Evolutionary conservation across 2,888 invertebrate species (phyloP), one percentile per base, ranked within the genome.

Genomic region (Pseudococcus viburni): DNA sequence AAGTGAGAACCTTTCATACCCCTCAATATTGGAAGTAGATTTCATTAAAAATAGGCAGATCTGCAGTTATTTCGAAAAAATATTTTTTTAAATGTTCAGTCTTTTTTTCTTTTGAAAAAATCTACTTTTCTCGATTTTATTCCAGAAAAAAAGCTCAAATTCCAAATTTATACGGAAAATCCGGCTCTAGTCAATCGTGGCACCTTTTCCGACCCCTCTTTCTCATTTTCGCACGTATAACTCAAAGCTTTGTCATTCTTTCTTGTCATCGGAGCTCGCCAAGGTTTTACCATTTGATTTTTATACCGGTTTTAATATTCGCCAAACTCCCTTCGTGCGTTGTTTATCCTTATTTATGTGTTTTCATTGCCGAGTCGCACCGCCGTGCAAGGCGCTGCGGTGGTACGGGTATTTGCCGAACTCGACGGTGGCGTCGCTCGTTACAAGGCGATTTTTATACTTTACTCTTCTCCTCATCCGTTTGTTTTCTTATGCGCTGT

Each of bases 311-410:
- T 80, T 80, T 80, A 80, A 80, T 80, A 80, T 80, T 80, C 80
- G 80, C 22, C 19, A 8, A 11, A 80, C 12, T 42, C 19, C 8
- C 3, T 80, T 80, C 80, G 59, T 59, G 26, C 3, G 59, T 80
- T 73, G 68, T 73, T 80, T 80, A 80, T 80, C 80, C 42, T 80
- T 80, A 80, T 80, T 80, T 80, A 80, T 80, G 80, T 80, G 42
- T 42, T 80, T 80, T 80, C 39, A 42, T 80, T 42, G 4, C 68
- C 33, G 7, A 19, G 19, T 59, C 59, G 68, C 68, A 33, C 9
- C 22, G 26, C 12, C 33, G 59, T 73, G 15, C 33, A 33, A 73
- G 68, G 68, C 11, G 33, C 11, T 73, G 59, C 59, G 59, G 59
- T 59, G 55, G 15, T 59, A 59, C 59, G 59, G 59, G 19, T 59